These are phyloP conservation scores for Australoheros scitulus DNA, from an alignment of 2,113 vertebrate genomes.

Conservation along the genomic window DNA sequence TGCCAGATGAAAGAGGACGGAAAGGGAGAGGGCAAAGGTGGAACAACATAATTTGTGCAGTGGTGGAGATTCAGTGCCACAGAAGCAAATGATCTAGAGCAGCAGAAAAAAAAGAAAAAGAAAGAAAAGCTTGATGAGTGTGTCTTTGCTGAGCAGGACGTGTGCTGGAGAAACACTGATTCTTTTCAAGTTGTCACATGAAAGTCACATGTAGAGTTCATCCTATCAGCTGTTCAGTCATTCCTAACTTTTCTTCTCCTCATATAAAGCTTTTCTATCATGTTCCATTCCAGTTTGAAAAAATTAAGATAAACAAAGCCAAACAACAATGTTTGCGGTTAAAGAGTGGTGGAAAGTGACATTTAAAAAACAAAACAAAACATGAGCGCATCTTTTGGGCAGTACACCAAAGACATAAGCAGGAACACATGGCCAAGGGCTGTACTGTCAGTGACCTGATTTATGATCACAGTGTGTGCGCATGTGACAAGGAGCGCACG, in stretches of 20 bases:
- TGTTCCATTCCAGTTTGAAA: not conserved
- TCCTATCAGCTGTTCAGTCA: constrained; percentile 13
- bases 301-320: constrained; percentile 22
- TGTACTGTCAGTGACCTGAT: constrained; percentile 84
- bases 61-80: constrained; percentile 49
- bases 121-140: constrained; percentile 20
- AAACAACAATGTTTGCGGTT: constrained; percentile 9
- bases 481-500: constrained; percentile 92
- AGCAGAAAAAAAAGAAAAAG: not conserved
- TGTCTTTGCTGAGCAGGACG: constrained; percentile 18
- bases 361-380: not conserved
- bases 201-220: constrained; percentile 22
- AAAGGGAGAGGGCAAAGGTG: constrained; percentile 41
- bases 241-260: not conserved
- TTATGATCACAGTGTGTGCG: constrained; percentile 74
- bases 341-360: constrained; percentile 14
- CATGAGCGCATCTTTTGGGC: constrained; percentile 45
- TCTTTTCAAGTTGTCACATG: constrained; percentile 22
- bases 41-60: constrained; percentile 56
- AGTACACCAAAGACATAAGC: constrained; percentile 40
- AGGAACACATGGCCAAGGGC: constrained; percentile 83
- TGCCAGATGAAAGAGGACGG: constrained; percentile 30
- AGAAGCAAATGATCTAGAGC: constrained; percentile 51
- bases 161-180: constrained; percentile 6
- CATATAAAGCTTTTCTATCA: not conserved